A percentile compares a stretch with the other conserved stretches of the same genome.
These are phyloP conservation scores for Orientallactaga sibirica DNA, from an alignment of 2,797 vertebrate genomes.

Conservation along the genomic window DNA sequence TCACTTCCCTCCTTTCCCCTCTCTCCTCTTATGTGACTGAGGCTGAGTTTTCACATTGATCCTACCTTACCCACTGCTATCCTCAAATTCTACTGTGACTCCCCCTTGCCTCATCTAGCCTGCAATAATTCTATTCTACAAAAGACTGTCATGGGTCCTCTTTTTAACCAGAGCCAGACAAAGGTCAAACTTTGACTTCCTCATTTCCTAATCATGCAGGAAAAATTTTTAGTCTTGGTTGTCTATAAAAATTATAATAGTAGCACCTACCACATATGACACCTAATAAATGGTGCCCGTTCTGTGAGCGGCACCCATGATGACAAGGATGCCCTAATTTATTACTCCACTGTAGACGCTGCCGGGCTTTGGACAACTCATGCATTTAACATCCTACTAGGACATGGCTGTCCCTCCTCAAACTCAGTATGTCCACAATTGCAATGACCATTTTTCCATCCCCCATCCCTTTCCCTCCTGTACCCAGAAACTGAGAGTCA, in stretches of 20 bases:
- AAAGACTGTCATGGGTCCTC: background rate
- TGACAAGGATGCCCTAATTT: background rate
- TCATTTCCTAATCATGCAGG: background rate
- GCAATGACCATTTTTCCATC: background rate
- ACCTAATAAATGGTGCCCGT: background rate
- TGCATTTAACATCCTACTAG: background rate
- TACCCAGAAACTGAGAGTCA: background rate
- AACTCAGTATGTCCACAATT: background rate
- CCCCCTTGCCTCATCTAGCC: background rate
- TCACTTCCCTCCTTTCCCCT: background rate
- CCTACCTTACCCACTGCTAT: background rate
- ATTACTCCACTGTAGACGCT: background rate
- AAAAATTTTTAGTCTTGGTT: background rate
- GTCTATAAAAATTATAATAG: conserved; percentile 9
- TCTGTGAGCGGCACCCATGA: background rate
- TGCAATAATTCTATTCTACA: background rate
- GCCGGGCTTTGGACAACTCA: background rate
- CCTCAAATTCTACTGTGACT: background rate
- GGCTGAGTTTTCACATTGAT: background rate
- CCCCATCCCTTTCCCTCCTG: background rate
- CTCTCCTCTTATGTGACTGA: background rate
- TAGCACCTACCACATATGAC: background rate
- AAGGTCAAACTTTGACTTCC: background rate
- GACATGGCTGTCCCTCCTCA: background rate
- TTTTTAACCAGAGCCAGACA: background rate